Evolutionary conservation across 2,797 vertebrate species (phyloP).

Genomic region (Ambastaia sidthimunki): DNA sequence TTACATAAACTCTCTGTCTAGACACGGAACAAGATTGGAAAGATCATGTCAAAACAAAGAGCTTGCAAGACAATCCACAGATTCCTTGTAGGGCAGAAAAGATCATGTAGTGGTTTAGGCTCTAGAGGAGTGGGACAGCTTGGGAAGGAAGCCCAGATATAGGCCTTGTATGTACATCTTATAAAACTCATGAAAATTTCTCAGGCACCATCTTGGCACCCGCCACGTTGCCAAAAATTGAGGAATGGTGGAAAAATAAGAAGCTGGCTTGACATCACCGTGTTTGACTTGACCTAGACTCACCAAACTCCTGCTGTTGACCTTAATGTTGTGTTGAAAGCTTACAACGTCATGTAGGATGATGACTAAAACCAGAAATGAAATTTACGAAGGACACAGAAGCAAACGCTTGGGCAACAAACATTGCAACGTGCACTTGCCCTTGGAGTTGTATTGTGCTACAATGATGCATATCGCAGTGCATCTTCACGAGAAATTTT

Average conservation of each 20-base stretch:
- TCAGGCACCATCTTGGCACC: not conserved
- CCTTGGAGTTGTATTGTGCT: too few species aligned
- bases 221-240: too few species aligned
- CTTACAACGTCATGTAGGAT: too few species aligned
- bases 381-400: not conserved
- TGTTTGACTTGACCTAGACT: not conserved
- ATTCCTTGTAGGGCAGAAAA: conserved; percentile 20
- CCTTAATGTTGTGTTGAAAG: too few species aligned
- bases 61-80: conserved; percentile 12
- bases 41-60: conserved; percentile 41
- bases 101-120: not conserved
- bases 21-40: conserved; percentile 21
- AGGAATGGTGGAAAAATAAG: not conserved
- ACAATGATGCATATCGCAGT: too few species aligned
- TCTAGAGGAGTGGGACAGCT: not conserved
- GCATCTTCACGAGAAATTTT: too few species aligned
- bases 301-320: not conserved
- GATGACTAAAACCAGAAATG: not conserved
- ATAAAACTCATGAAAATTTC: not conserved
- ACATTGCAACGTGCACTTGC: not conserved
- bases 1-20: conserved; percentile 12
- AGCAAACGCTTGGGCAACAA: not conserved
- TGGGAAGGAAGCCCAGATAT: not conserved
- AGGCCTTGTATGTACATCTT: too few species aligned
- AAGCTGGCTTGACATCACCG: not conserved